phyloP scores from a whole-genome alignment of 92 coral and sea anemone species.

The Desmophyllum pertusum region DNA sequence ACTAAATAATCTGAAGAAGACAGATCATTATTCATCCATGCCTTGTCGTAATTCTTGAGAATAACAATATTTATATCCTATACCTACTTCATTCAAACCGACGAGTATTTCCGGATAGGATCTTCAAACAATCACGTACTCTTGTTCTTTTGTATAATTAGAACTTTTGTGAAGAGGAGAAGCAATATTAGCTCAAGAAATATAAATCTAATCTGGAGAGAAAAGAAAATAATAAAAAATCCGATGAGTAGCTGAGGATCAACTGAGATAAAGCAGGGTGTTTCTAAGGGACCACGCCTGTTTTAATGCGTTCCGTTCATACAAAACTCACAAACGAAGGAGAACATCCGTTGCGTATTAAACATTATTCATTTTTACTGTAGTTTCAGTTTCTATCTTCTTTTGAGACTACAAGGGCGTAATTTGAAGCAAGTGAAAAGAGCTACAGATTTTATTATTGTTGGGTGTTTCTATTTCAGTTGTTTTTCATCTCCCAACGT shows the following conservation, averaged over 20 bases:
- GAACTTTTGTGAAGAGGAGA: neutral
- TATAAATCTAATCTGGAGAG: neutral
- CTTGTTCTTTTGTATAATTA: neutral
- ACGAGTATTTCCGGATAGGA: neutral
- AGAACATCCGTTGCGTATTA: neutral
- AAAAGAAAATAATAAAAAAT: neutral
- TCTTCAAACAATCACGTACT: conserved; percentile 2
- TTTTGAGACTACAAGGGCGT: neutral
- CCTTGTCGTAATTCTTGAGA: neutral
- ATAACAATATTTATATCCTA: neutral
- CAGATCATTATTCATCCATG: neutral
- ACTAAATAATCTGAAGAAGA: neutral
- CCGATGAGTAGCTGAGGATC: neutral
- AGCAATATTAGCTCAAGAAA: neutral
- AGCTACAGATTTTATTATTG: no score
- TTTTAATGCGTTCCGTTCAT: neutral
- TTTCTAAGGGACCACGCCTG: neutral
- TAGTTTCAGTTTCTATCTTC: no score
- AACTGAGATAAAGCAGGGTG: neutral
- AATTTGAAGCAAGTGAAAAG: no score
- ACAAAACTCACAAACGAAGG: neutral
- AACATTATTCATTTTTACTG: neutral
- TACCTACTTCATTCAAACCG: neutral
- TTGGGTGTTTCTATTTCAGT: no score
- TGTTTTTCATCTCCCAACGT: no score